Conservation (phyloP, 1,140 invertebrate genomes). For the Microvelia longipes region DNA sequence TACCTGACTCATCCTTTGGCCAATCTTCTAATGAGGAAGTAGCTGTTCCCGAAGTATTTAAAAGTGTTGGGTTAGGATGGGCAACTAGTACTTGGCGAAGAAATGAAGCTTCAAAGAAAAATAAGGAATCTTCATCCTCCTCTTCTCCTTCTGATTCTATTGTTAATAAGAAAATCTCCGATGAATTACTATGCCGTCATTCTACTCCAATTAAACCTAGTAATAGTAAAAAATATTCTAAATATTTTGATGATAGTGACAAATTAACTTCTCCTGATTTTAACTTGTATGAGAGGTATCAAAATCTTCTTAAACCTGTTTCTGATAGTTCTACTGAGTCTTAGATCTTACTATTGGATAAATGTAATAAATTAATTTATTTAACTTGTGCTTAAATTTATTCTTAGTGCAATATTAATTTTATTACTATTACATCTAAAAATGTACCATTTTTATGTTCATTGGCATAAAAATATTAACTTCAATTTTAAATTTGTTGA, state of each 20-base stretch:
- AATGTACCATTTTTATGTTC: no score
- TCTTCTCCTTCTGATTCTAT: neutral
- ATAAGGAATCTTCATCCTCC: neutral
- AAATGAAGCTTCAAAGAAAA: neutral
- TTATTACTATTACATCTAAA: no score
- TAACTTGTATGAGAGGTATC: neutral
- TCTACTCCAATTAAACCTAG: conserved; percentile 2
- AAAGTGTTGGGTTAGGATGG: conserved; percentile 12
- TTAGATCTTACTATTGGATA: no score
- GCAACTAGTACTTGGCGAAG: conserved; percentile 8
- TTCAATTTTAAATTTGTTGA: no score
- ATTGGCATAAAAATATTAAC: no score
- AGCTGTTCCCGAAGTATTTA: conserved; percentile 4
- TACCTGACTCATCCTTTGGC: neutral
- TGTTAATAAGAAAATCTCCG: neutral
- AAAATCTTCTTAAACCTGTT: neutral
- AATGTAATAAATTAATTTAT: no score
- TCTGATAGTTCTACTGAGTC: neutral
- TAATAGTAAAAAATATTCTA: neutral
- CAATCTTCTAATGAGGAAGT: neutral
- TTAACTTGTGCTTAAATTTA: no score
- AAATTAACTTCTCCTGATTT: neutral
- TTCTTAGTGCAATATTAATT: no score
- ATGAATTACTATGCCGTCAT: neutral
- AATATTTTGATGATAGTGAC: neutral